Evolutionary conservation across 2,888 invertebrate species (phyloP).

Genomic region (Rhogogaster chlorosoma): DNA sequence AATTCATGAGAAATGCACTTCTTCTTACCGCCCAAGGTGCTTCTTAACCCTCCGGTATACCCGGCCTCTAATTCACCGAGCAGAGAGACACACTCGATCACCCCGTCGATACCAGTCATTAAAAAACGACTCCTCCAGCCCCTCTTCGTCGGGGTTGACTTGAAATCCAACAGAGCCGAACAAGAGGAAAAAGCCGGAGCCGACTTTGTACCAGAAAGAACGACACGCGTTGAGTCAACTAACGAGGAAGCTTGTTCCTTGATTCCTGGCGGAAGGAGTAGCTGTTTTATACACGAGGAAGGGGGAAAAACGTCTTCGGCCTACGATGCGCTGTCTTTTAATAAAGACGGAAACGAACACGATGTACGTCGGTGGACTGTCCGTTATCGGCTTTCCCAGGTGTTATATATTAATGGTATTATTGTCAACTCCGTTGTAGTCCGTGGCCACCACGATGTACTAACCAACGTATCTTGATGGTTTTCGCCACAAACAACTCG

Average conservation of each 20-base stretch:
- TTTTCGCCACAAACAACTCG: slow-evolving; percentile 49
- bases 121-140: not conserved
- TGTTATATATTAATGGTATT: slow-evolving; percentile 42
- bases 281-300: too few relatives aligned
- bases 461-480: slow-evolving; percentile 38
- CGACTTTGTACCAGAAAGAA: not conserved
- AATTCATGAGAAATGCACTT: slow-evolving; percentile 49
- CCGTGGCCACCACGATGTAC: not conserved
- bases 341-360: not conserved
- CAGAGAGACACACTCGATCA: not conserved
- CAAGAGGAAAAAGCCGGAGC: not conserved
- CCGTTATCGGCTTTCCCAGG: slow-evolving; percentile 4
- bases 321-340: not conserved
- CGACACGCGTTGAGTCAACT: not conserved
- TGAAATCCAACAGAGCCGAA: not conserved
- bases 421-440: slow-evolving; percentile 30
- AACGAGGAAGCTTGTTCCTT: slow-evolving; percentile 27
- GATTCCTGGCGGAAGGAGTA: not conserved
- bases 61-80: not conserved
- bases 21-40: not conserved
- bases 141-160: not conserved
- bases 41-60: not conserved
- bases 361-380: not conserved
- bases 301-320: not conserved
- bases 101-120: not conserved